These are phyloP conservation scores for Onychomys leucogaster DNA, from an alignment of 2,797 vertebrate species.

Conservation along the genomic window DNA sequence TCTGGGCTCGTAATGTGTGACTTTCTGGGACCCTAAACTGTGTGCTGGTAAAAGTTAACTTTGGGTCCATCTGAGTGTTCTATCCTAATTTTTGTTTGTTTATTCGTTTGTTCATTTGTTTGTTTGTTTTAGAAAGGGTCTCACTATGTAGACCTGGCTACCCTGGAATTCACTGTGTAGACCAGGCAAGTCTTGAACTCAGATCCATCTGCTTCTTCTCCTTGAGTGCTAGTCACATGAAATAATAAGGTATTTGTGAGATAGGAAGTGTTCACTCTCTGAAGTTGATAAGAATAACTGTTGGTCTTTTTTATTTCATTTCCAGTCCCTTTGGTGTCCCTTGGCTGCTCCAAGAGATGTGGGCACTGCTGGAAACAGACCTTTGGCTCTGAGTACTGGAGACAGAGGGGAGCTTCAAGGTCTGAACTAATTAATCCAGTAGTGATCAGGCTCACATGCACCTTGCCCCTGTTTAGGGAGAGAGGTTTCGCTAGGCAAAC, in stretches of 20 bases:
- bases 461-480: background rate
- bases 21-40: background rate
- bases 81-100: background rate
- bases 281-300: background rate
- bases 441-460: background rate
- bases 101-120: background rate
- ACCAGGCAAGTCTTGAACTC: background rate
- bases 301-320: background rate
- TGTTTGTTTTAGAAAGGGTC: background rate
- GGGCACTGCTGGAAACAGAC: background rate
- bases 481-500: conserved; percentile 46
- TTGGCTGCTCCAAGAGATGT: background rate
- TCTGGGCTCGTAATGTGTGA: background rate
- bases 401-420: fast-evolving
- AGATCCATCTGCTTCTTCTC: background rate
- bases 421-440: background rate
- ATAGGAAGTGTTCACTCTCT: background rate
- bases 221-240: background rate
- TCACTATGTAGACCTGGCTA: background rate
- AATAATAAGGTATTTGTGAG: background rate
- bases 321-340: background rate
- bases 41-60: background rate
- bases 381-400: background rate
- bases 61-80: background rate
- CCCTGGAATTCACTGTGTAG: background rate